These are phyloP conservation scores for Mesoclemmys tuberculata DNA, from an alignment of 2,113 vertebrate species.

Conservation along the genomic window DNA sequence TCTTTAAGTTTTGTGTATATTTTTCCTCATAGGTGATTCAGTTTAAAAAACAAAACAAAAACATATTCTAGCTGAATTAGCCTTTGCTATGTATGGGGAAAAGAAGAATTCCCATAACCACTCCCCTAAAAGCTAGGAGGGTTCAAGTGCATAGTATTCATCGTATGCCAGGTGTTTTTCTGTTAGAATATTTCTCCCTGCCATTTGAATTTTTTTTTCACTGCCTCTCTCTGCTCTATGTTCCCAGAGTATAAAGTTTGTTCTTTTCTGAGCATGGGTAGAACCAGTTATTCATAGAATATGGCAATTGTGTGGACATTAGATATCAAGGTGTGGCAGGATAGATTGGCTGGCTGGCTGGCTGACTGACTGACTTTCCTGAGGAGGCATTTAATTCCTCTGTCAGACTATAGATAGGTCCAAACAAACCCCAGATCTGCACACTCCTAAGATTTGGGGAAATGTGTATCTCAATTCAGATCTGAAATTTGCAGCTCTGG, in stretches of 20 bases:
- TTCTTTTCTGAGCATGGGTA: conserved; percentile 53
- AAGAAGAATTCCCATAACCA: not conserved
- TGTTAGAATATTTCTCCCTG: not conserved
- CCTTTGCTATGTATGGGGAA: not conserved
- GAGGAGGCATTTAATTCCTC: conserved; percentile 15
- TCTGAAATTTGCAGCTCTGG: not conserved
- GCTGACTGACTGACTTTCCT: not conserved
- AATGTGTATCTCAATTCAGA: not conserved
- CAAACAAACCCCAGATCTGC: not conserved
- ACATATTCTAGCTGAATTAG: not conserved
- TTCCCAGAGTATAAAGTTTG: conserved; percentile 2
- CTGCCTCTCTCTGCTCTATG: not conserved
- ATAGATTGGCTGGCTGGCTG: conserved; percentile 10
- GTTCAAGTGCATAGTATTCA: not conserved
- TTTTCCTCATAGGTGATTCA: not conserved
- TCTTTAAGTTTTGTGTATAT: not conserved
- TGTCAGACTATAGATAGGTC: not conserved
- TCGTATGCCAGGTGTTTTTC: not conserved
- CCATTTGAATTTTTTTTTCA: not conserved
- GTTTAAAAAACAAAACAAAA: not conserved
- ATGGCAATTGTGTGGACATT: conserved; percentile 31
- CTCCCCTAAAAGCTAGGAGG: not conserved
- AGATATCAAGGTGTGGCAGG: not conserved
- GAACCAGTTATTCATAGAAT: conserved; percentile 44
- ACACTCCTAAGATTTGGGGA: not conserved